These are phyloP conservation scores for Austrolebias charrua DNA, from an alignment of 2,797 vertebrate genomes.

Conservation along the genomic window DNA sequence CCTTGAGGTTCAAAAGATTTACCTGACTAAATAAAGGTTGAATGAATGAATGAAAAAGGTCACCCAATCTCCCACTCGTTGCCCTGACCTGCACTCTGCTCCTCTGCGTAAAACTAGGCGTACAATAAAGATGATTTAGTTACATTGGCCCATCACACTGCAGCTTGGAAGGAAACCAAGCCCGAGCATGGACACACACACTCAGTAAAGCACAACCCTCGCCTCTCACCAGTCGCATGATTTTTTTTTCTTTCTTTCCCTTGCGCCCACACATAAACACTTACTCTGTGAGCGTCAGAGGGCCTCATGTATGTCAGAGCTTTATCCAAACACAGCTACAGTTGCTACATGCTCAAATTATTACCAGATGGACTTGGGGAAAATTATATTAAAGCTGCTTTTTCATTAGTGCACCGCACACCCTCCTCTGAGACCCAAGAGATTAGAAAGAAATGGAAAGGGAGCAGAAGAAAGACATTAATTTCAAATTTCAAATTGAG, in stretches of 20 bases:
- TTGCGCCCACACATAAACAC: slow-evolving; percentile 39
- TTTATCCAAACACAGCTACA: slow-evolving; percentile 77
- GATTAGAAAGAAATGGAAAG: slow-evolving; percentile 5
- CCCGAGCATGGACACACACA: neutral
- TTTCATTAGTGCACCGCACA: slow-evolving; percentile 64
- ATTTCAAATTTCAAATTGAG: slow-evolving; percentile 32
- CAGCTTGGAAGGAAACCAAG: slow-evolving; percentile 48
- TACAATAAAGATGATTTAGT: slow-evolving; percentile 68
- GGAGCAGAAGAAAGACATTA: slow-evolving; percentile 5
- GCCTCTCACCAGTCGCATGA: slow-evolving; percentile 37
- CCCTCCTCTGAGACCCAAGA: slow-evolving; percentile 29
- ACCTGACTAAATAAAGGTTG: too few relatives aligned
- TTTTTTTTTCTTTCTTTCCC: slow-evolving; percentile 14
- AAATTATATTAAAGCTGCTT: slow-evolving; percentile 70
- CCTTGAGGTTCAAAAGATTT: too few relatives aligned
- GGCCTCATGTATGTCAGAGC: slow-evolving; percentile 72
- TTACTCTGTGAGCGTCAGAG: slow-evolving; percentile 55
- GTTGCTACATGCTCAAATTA: slow-evolving; percentile 79
- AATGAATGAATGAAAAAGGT: too few relatives aligned
- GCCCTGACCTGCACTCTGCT: slow-evolving; percentile 23
- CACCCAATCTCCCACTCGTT: slow-evolving; percentile 40
- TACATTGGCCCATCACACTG: slow-evolving; percentile 54
- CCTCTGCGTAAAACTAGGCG: slow-evolving; percentile 55
- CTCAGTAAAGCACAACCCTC: slow-evolving; percentile 15
- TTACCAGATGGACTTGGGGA: slow-evolving; percentile 74